Evolutionary conservation across 2,113 vertebrate species (phyloP).

Genomic region (Bufo bufo): DNA sequence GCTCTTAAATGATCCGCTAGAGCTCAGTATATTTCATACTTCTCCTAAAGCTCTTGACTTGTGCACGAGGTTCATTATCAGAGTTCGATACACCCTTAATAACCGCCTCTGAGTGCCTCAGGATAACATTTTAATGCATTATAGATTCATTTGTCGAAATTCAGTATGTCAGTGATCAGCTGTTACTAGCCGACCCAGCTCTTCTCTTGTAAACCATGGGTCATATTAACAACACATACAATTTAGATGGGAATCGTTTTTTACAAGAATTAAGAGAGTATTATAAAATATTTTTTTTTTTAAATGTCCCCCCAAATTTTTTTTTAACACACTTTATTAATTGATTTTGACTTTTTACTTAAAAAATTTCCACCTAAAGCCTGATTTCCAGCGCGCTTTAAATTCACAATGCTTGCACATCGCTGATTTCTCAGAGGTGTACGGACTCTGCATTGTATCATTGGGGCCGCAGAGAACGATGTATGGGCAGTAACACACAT

Average conservation of each 20-base stretch:
- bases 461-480: too few relatives aligned
- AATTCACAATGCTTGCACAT: too few relatives aligned
- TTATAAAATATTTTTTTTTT: too few relatives aligned
- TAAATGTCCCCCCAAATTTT: too few relatives aligned
- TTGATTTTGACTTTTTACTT: too few relatives aligned
- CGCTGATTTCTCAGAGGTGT: too few relatives aligned
- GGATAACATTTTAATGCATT: slow-evolving; percentile 11
- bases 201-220: background rate
- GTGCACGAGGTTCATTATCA: slow-evolving; percentile 22
- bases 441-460: too few relatives aligned
- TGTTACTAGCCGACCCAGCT: background rate
- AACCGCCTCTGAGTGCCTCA: background rate
- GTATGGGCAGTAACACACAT: too few relatives aligned
- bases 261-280: background rate
- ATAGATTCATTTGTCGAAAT: slow-evolving; percentile 25
- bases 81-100: slow-evolving; percentile 26
- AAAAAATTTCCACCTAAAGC: too few relatives aligned
- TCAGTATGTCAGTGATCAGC: slow-evolving; percentile 15
- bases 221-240: background rate
- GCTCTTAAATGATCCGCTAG: slow-evolving; percentile 1
- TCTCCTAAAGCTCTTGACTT: slow-evolving; percentile 39
- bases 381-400: too few relatives aligned
- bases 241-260: background rate
- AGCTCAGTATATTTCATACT: slow-evolving; percentile 1
- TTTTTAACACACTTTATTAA: too few relatives aligned